Evolutionary conservation across 1,140 invertebrate species (phyloP).

Genomic region (Drosophila rufa): DNA sequence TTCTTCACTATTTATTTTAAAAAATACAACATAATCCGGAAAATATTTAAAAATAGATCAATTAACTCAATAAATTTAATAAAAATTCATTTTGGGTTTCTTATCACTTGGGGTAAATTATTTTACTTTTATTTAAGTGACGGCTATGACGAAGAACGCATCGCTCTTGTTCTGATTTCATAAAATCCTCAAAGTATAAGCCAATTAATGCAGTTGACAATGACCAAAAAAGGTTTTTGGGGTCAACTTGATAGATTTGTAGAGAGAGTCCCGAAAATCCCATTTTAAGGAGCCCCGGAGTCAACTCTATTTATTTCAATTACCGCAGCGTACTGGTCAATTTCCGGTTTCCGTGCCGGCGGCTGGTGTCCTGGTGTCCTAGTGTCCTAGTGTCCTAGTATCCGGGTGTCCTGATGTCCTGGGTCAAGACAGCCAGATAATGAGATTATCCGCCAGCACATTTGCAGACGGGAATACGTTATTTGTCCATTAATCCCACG

Average conservation of each 20-base stretch:
- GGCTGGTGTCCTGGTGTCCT: slow-evolving; percentile 1
- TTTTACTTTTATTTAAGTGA: background rate
- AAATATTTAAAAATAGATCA: background rate
- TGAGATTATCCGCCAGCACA: slow-evolving; percentile 52
- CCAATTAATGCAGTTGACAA: slow-evolving; percentile 20
- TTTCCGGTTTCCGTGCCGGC: slow-evolving; percentile 37
- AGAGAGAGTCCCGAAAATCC: slow-evolving; percentile 1
- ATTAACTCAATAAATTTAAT: background rate
- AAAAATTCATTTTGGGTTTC: background rate
- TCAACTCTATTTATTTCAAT: slow-evolving; percentile 53
- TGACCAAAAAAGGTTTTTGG: slow-evolving; percentile 14
- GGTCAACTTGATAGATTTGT: slow-evolving; percentile 35
- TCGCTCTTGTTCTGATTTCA: background rate
- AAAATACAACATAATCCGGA: background rate
- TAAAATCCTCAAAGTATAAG: slow-evolving; percentile 1
- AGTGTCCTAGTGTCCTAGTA: slow-evolving; percentile 5
- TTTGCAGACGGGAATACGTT: slow-evolving; percentile 48
- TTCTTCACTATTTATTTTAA: background rate
- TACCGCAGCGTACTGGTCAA: slow-evolving; percentile 42
- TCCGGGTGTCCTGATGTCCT: slow-evolving; percentile 2
- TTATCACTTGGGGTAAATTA: background rate
- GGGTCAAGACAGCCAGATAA: slow-evolving; percentile 45
- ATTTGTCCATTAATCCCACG: slow-evolving; percentile 50
- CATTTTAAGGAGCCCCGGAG: slow-evolving; percentile 1
- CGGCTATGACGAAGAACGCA: too few species aligned